phyloP scores from a whole-genome alignment of 1,140 invertebrate genomes.

The Frieseomelitta varia region DNA sequence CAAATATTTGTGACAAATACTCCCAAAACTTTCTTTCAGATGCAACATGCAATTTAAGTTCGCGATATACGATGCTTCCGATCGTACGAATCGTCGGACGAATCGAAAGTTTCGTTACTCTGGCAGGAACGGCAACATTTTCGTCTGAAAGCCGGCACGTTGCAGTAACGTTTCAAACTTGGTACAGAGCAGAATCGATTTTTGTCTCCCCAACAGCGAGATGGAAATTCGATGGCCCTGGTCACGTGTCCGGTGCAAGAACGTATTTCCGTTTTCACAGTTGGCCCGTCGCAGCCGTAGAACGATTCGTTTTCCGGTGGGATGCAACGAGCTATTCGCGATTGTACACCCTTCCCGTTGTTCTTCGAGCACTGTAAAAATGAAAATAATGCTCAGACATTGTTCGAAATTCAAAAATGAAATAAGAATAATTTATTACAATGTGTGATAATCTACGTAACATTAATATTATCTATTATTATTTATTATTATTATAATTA shows the following conservation, averaged over 20 bases:
- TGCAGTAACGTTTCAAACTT: constrained; percentile 82
- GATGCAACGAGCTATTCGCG: constrained; percentile 86
- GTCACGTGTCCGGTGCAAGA: constrained; percentile 72
- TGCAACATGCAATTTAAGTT: neutral
- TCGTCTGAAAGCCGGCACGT: constrained; percentile 82
- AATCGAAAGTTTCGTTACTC: neutral
- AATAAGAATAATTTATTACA: too few relatives aligned
- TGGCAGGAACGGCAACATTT: constrained; percentile 80
- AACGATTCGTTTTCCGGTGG: constrained; percentile 79
- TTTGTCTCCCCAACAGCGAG: constrained; percentile 77
- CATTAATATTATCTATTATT: too few relatives aligned
- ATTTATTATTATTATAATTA: too few relatives aligned
- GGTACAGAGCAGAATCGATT: constrained; percentile 80
- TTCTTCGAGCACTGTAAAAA: constrained; percentile 88
- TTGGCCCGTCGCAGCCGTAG: constrained; percentile 80
- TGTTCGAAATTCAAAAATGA: neutral
- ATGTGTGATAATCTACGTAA: too few relatives aligned
- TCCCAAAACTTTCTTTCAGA: neutral
- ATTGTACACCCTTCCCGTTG: constrained; percentile 88
- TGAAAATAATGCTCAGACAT: neutral
- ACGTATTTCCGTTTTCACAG: constrained; percentile 75
- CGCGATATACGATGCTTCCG: neutral
- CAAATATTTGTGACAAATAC: neutral
- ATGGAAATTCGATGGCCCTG: constrained; percentile 62
- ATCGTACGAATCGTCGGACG: neutral